Base-by-base conservation (phyloP, 2,797 vertebrate genomes). In the Geotrypetes seraphini region DNA sequence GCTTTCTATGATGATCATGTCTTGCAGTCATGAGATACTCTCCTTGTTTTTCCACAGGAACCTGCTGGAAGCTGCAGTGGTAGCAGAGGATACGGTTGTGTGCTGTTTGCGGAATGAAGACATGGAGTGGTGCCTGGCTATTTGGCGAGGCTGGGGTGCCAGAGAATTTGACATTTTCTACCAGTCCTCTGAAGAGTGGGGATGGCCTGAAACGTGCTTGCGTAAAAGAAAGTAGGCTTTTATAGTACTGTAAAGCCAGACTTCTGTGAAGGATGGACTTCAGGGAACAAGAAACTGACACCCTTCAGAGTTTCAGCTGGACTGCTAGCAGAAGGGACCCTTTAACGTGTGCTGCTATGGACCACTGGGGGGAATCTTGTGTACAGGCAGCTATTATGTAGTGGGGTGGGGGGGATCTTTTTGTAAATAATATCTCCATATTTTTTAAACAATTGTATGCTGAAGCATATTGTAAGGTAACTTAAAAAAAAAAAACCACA, bases 111-210 rank as follows among this genome's bases (percentile, higher is more conserved):
- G 56, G 33, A 85, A 83, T 0, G 79, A 88, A 50, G 74, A 69
- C 63, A 68, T 2, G 12, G 87, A 87, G 60, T 89, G 89, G 88
- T 82, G 84, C 74, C 83, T 98, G 66, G 86, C 88, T 49, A 88
- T 92, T 68, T 98, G 93, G 95, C 81, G 89, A 58, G 84, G 82
- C 73, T 97, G 95, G 95, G 88, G 90, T 12, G 33, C 71, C 66
- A 57, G 44, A 7, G 89, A 95, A 53, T 91, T 98, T 43, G 86
- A 92, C 36, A 31, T 88, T 60, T 96, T 97, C 85, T 92, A 95
- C 85, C 85, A 78, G 63, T 84, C 87, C 42, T 92, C 85, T 0
- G 93, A 98, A 62, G 89, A 91, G 51, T 80, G 96, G 50, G 73
- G 83, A 28, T 81, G 80, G 45, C 66, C 91, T 3, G 95, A 98